These are phyloP conservation scores for Pseudolycoriella hygida DNA, from an alignment of 2,888 invertebrate genomes.

Conservation along the genomic window DNA sequence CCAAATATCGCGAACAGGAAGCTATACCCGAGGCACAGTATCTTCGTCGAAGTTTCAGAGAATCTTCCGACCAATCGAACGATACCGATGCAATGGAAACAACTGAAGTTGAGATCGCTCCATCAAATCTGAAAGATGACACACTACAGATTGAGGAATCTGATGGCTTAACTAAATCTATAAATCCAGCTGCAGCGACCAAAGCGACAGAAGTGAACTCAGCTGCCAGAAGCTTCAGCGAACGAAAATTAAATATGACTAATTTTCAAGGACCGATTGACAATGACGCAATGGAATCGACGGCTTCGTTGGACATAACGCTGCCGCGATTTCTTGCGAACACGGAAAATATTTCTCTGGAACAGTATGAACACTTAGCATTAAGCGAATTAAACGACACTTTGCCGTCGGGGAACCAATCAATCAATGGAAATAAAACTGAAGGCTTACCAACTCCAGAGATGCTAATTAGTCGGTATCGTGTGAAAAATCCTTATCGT, in stretches of 20 bases:
- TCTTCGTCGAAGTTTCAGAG: conserved; percentile 28
- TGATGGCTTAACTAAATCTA: neutral
- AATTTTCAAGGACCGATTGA: conserved; percentile 7
- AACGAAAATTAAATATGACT: conserved; percentile 10
- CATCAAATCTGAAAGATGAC: conserved; percentile 2
- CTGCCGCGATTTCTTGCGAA: conserved; percentile 3
- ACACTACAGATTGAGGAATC: conserved; percentile 1
- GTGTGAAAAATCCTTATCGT: conserved; percentile 21
- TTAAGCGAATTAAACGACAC: conserved; percentile 25
- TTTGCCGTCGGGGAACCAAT: neutral
- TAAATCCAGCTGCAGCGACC: neutral
- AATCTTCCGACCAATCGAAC: conserved; percentile 14
- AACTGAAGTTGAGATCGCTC: conserved; percentile 1
- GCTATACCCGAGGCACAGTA: conserved; percentile 26
- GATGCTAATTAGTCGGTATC: conserved; percentile 22
- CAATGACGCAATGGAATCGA: conserved; percentile 8
- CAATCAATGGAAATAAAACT: conserved; percentile 2
- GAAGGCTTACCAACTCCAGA: conserved; percentile 22
- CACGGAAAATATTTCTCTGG: conserved; percentile 4
- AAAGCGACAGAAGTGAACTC: neutral
- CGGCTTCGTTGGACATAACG: conserved; percentile 2
- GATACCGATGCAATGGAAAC: conserved; percentile 17
- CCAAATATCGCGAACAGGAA: conserved; percentile 14
- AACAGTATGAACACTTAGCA: conserved; percentile 21
- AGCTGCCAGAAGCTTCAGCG: conserved; percentile 7